A percentile compares a stretch with the other conserved stretches of the same genome.
Evolutionary conservation across 2,113 vertebrate genomes (phyloP).

Genomic region (Meriones unguiculatus): DNA sequence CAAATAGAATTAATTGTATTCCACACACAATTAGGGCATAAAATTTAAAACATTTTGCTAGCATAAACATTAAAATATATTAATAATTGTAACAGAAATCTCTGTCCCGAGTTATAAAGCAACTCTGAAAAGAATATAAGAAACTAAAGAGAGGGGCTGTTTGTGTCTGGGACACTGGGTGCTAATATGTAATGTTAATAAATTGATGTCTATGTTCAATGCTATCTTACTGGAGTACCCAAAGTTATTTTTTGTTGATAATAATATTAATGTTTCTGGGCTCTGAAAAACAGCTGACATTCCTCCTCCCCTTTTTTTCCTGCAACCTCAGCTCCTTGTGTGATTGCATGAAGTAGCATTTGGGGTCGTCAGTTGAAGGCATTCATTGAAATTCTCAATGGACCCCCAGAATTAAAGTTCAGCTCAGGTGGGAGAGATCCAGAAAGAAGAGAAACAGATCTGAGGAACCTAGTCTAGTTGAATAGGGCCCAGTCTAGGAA

Average conservation of each 20-base stretch:
- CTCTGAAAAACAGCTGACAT: not conserved
- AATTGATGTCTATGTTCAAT: not conserved
- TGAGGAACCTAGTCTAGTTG: not conserved
- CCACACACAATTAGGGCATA: not conserved
- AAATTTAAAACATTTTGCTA: not conserved
- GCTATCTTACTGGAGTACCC: slow-evolving; percentile 17
- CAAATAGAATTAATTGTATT: not conserved
- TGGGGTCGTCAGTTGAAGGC: not conserved
- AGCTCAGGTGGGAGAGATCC: not conserved
- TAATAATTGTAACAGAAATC: slow-evolving; percentile 8
- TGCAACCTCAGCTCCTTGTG: not conserved
- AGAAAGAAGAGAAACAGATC: not conserved
- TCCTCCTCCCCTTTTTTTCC: no score
- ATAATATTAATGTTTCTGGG: not conserved
- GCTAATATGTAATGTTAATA: not conserved
- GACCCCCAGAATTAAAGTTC: not conserved
- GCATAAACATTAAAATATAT: not conserved
- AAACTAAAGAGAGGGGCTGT: not conserved
- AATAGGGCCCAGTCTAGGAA: no score
- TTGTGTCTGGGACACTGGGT: not conserved
- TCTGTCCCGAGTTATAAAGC: not conserved
- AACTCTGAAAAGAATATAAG: slow-evolving; percentile 22
- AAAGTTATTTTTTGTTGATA: not conserved
- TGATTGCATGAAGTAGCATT: not conserved
- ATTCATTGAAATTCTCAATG: not conserved